Evolutionary conservation across 1,140 invertebrate genomes (phyloP).

Genomic region (Akabosia matsudoensis): DNA sequence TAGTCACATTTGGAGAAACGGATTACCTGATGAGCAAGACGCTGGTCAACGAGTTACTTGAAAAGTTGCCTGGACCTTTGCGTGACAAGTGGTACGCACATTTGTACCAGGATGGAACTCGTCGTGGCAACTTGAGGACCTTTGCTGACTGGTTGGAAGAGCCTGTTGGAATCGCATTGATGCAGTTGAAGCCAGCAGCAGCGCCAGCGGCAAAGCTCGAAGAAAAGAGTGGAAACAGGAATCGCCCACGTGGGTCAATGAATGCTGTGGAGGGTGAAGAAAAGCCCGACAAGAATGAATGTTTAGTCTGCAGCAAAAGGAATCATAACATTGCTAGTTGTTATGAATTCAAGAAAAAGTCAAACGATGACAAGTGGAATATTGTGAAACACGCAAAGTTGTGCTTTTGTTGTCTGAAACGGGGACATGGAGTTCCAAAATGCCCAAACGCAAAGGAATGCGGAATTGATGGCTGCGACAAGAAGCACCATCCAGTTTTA

Average conservation of each 20-base stretch:
- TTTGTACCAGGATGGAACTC: background rate
- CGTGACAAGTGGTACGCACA: background rate
- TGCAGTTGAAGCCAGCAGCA: background rate
- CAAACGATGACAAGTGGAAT: slow-evolving; percentile 1
- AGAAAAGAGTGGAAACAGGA: background rate
- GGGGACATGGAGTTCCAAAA: slow-evolving; percentile 4
- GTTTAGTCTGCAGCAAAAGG: background rate
- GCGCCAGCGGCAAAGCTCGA: background rate
- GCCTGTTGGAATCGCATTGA: background rate
- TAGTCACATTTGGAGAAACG: background rate
- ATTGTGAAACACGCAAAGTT: slow-evolving; percentile 17
- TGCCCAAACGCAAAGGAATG: background rate
- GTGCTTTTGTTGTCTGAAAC: slow-evolving; percentile 26
- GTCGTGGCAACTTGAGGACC: background rate
- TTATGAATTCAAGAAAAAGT: background rate
- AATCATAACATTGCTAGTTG: background rate
- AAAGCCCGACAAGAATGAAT: background rate
- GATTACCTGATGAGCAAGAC: background rate
- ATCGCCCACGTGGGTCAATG: background rate
- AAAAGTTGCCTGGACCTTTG: background rate
- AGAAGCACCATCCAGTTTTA: slow-evolving; percentile 25
- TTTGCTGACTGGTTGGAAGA: background rate
- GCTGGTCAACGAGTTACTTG: background rate
- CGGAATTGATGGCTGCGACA: slow-evolving; percentile 18
- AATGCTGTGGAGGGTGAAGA: background rate